These are phyloP conservation scores for Cyanocitta stelleri DNA, from an alignment of 2,113 vertebrate genomes.

Conservation along the genomic window DNA sequence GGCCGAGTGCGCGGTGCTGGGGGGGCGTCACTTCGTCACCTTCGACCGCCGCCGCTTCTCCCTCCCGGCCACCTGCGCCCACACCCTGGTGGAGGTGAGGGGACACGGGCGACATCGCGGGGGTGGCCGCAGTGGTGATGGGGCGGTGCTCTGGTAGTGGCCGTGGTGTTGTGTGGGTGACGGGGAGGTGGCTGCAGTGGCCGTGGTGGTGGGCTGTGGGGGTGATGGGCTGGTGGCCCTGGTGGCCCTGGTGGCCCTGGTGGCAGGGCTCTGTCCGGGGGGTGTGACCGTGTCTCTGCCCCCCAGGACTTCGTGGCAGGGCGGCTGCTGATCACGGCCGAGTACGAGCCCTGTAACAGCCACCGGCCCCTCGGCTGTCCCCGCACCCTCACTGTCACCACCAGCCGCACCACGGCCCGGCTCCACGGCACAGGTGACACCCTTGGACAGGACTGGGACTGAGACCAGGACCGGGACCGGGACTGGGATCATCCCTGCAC, in stretches of 20 bases:
- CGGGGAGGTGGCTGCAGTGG: neutral
- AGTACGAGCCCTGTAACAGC: conserved; percentile 63
- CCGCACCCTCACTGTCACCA: conserved; percentile 70
- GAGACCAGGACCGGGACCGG: neutral
- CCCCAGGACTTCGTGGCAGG: conserved; percentile 80
- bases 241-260: neutral
- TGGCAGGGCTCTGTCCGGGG: neutral
- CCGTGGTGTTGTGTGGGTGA: neutral
- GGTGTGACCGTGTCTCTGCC: neutral
- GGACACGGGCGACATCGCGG: neutral
- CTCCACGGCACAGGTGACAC: conserved; percentile 79
- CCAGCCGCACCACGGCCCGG: conserved; percentile 64
- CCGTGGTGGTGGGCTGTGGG: neutral
- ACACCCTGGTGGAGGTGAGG: conserved; percentile 82
- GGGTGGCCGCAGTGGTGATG: accelerated
- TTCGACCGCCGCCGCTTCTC: conserved; percentile 84
- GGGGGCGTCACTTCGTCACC: conserved; percentile 79
- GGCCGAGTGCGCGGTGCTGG: conserved; percentile 78
- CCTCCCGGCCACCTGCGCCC: conserved; percentile 71
- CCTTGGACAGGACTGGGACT: accelerated
- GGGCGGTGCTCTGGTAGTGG: accelerated
- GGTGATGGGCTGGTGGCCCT: neutral
- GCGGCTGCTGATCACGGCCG: conserved; percentile 72
- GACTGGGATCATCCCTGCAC: accelerated
- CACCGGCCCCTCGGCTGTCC: conserved; percentile 66